Percentiles rank a stretch among this genome's conserved stretches.
These are phyloP conservation scores for Myrmophylax atrothorax DNA, from an alignment of 2,113 vertebrate species.

Conservation along the genomic window DNA sequence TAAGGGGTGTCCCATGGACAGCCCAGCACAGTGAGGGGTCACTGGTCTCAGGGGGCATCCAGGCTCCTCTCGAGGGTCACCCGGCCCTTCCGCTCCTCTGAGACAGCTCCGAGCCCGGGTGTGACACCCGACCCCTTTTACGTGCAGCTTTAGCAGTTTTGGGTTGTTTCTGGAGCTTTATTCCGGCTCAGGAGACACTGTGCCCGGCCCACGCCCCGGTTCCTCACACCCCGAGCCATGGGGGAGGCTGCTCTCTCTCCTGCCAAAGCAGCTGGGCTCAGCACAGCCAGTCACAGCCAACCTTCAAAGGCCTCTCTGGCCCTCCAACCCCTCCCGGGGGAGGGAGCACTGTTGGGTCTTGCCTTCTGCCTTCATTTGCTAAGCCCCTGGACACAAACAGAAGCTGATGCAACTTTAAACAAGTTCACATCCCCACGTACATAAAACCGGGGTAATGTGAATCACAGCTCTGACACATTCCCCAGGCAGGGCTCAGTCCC, in stretches of 20 bases:
- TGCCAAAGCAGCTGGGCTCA: not conserved
- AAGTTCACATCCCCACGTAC: not conserved
- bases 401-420: not conserved
- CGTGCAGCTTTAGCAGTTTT: not conserved
- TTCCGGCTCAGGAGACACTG: not conserved
- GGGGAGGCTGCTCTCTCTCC: not conserved
- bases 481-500: not conserved
- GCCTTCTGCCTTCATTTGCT: not conserved
- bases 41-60: not conserved
- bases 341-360: not conserved
- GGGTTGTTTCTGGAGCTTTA: not conserved
- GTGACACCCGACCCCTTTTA: rapidly evolving
- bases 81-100: rapidly evolving
- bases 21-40: not conserved
- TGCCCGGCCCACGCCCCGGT: not conserved
- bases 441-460: not conserved
- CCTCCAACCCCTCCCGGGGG: not conserved
- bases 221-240: not conserved
- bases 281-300: not conserved
- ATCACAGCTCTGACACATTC: not conserved
- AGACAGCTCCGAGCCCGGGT: not conserved
- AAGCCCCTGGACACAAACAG: not conserved
- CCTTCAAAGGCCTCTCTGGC: slow-evolving; percentile 7
- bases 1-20: not conserved
- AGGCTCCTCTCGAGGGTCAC: not conserved